phyloP scores from a whole-genome alignment of 1,140 invertebrate species.

The Pogonognathellus flavescens region DNA sequence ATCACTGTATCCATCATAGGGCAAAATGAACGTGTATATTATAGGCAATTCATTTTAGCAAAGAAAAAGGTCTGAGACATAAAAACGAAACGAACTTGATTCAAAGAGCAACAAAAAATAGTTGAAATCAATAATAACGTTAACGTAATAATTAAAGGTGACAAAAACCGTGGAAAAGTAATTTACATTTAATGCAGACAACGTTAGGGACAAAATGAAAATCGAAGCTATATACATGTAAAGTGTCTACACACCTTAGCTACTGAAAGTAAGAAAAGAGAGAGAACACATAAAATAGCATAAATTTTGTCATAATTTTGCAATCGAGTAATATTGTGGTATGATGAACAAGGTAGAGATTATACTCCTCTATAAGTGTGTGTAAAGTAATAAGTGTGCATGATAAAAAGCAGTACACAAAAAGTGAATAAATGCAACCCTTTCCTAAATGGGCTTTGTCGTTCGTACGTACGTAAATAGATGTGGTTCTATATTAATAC shows the following conservation, averaged over 20 bases:
- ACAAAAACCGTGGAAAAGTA: slow-evolving; percentile 1
- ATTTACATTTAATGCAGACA: slow-evolving; percentile 3
- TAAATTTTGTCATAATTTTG: too few relatives aligned
- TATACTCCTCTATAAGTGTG: neutral
- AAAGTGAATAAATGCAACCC: neutral
- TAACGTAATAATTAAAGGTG: neutral
- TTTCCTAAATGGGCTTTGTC: slow-evolving; percentile 30
- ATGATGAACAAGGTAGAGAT: too few relatives aligned
- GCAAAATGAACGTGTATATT: too few relatives aligned
- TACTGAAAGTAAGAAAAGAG: too few relatives aligned
- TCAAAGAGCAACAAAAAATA: slow-evolving; percentile 37
- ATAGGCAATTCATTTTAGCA: neutral
- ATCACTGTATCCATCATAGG: neutral
- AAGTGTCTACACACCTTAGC: neutral
- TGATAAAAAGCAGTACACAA: neutral
- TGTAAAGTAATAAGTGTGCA: neutral
- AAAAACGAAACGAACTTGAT: slow-evolving; percentile 49
- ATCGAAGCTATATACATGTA: neutral
- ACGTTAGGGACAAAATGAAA: neutral
- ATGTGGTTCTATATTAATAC: slow-evolving; percentile 44
- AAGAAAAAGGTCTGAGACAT: slow-evolving; percentile 31
- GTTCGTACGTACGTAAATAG: slow-evolving; percentile 14
- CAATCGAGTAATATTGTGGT: too few relatives aligned
- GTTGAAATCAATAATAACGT: slow-evolving; percentile 33
- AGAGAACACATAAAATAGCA: too few relatives aligned